Conservation (phyloP, 2,888 invertebrate species). For the Thelaira solivaga region DNA sequence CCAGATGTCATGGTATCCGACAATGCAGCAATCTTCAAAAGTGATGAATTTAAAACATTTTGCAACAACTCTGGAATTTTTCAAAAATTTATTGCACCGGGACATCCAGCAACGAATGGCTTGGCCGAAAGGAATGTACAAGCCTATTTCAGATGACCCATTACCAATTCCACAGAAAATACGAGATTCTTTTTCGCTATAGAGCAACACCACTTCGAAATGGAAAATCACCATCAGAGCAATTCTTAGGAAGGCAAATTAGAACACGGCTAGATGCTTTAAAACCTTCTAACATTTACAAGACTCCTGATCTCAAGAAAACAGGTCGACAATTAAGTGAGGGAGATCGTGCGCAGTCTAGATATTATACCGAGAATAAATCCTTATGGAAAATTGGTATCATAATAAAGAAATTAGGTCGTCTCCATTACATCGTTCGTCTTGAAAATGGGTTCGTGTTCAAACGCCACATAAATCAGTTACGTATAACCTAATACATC, state of each 20-base stretch:
- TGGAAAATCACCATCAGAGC: neutral
- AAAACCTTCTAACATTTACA: neutral
- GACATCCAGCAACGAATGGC: neutral
- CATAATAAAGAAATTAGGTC: neutral
- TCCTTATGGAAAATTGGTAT: neutral
- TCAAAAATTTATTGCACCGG: neutral
- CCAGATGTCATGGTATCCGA: conserved; percentile 53
- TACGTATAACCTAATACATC: neutral
- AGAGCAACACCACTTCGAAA: neutral
- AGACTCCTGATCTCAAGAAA: neutral
- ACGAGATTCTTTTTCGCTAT: neutral
- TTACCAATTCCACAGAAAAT: neutral
- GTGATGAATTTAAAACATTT: conserved; percentile 14
- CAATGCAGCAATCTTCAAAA: conserved; percentile 50
- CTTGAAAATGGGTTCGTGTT: neutral
- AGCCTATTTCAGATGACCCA: neutral
- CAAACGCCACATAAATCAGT: neutral
- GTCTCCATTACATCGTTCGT: neutral
- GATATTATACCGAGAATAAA: neutral
- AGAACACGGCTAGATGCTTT: conserved; percentile 1
- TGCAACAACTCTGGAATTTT: neutral
- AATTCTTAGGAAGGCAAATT: neutral
- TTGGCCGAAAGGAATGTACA: neutral
- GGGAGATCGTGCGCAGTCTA: neutral
- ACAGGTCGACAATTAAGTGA: neutral